Evolutionary conservation across 2,888 invertebrate species (phyloP).

Genomic region (Macrophya alboannulata): DNA sequence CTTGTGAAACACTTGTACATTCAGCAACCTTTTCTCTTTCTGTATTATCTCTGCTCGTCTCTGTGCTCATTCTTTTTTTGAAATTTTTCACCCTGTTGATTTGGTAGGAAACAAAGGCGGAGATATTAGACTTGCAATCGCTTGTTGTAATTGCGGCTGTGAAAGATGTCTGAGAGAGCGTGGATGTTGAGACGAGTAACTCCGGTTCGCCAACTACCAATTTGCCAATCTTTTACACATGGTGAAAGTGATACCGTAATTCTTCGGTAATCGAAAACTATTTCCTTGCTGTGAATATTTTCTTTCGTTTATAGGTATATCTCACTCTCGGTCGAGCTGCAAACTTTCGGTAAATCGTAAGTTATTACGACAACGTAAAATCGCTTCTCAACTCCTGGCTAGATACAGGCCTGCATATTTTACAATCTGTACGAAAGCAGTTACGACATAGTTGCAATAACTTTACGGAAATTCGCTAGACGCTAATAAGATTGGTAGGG

Average conservation of each 20-base stretch:
- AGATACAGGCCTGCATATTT: constrained; percentile 44
- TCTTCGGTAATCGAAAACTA: constrained; percentile 23
- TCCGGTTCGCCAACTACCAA: neutral
- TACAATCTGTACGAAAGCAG: constrained; percentile 48
- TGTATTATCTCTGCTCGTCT: neutral
- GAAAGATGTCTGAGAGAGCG: neutral
- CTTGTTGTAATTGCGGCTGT: constrained; percentile 13
- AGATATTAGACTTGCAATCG: constrained; percentile 3
- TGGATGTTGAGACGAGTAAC: neutral
- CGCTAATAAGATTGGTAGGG: constrained; percentile 34
- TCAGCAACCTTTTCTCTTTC: neutral
- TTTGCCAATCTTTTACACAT: constrained; percentile 6
- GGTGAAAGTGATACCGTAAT: neutral
- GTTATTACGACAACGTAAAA: constrained; percentile 39
- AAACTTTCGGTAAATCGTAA: constrained; percentile 36
- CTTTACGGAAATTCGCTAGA: constrained; percentile 48
- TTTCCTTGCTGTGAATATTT: neutral
- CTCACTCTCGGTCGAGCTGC: neutral
- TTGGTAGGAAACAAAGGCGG: neutral
- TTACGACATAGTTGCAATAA: constrained; percentile 50
- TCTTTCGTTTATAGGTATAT: constrained; percentile 25
- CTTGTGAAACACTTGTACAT: neutral
- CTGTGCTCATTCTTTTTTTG: neutral
- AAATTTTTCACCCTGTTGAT: neutral
- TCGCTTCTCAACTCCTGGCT: constrained; percentile 33